These are phyloP conservation scores for Karalla daura DNA, from an alignment of 2,797 vertebrate genomes.

Conservation along the genomic window DNA sequence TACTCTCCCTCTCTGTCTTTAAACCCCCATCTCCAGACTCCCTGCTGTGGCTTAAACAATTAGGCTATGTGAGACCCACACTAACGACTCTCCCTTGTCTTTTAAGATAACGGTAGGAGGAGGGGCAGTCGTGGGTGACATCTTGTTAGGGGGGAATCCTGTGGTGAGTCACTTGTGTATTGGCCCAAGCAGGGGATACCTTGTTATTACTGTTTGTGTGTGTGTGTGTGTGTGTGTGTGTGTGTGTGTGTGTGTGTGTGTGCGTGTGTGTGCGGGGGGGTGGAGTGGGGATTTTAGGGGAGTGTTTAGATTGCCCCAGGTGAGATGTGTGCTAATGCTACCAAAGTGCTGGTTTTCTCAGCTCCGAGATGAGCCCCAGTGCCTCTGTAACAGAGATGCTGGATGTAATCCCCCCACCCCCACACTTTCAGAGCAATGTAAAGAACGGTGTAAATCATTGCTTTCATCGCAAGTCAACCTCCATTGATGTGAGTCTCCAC, in stretches of 20 bases:
- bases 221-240: constrained; percentile 15
- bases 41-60: constrained; percentile 73
- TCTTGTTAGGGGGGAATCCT: constrained; percentile 67
- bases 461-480: constrained; percentile 35
- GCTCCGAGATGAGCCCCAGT: constrained; percentile 28
- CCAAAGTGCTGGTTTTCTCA: constrained; percentile 74
- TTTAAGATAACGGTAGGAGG: constrained; percentile 73
- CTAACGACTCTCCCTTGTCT: constrained; percentile 76
- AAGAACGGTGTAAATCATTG: constrained; percentile 62
- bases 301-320: constrained; percentile 70
- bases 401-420: constrained; percentile 43
- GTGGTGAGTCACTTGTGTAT: constrained; percentile 71
- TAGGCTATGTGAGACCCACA: constrained; percentile 64
- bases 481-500: constrained; percentile 29
- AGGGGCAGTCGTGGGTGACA: constrained; percentile 59
- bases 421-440: constrained; percentile 18
- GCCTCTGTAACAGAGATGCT: no score
- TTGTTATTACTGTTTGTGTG: constrained; percentile 59
- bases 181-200: constrained; percentile 59
- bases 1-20: constrained; percentile 42
- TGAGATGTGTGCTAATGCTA: constrained; percentile 58
- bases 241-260: constrained; percentile 15
- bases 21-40: constrained; percentile 16
- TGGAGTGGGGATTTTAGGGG: constrained; percentile 7
- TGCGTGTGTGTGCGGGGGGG: constrained; percentile 13